A percentile compares a stretch with the other conserved stretches of the same genome.
These are phyloP conservation scores for Amphimedon queenslandica DNA, from an alignment of 37 sponge, comb jelly and placozoan species.

Conservation along the genomic window DNA sequence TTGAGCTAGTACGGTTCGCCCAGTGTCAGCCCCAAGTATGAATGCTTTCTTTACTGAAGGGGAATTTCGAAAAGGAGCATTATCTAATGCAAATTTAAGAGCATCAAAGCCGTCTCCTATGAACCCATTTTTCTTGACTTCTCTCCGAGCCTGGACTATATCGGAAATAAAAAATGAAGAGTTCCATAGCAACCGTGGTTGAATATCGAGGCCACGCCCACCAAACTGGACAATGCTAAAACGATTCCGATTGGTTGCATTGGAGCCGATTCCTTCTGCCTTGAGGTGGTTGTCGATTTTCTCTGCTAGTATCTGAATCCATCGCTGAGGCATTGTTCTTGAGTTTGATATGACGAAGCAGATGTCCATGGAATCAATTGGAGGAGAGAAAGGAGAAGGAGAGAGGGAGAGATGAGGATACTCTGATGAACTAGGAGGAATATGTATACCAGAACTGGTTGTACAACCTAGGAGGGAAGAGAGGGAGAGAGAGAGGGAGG, in stretches of 20 bases:
- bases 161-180: constrained; percentile 17
- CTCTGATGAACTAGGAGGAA: too few species aligned
- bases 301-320: constrained; percentile 36
- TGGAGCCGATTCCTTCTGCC: constrained; percentile 8
- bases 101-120: constrained; percentile 53
- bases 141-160: constrained; percentile 10
- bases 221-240: constrained; percentile 55
- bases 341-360: constrained; percentile 29
- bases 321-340: constrained; percentile 6
- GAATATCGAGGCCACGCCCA: neutral
- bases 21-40: constrained; percentile 23
- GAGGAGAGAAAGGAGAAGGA: neutral
- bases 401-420: neutral
- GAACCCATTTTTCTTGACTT: constrained; percentile 3
- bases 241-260: constrained; percentile 2
- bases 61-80: constrained; percentile 30
- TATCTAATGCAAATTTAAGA: constrained; percentile 7
- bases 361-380: constrained; percentile 24
- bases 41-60: constrained; percentile 5
- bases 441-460: too few species aligned
- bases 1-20: constrained; percentile 1
- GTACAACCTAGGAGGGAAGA: too few species aligned
- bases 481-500: neutral
- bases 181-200: neutral
- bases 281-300: constrained; percentile 14